These are phyloP conservation scores for Chaetodon auriga DNA, from an alignment of 2,113 vertebrate genomes.

Conservation along the genomic window DNA sequence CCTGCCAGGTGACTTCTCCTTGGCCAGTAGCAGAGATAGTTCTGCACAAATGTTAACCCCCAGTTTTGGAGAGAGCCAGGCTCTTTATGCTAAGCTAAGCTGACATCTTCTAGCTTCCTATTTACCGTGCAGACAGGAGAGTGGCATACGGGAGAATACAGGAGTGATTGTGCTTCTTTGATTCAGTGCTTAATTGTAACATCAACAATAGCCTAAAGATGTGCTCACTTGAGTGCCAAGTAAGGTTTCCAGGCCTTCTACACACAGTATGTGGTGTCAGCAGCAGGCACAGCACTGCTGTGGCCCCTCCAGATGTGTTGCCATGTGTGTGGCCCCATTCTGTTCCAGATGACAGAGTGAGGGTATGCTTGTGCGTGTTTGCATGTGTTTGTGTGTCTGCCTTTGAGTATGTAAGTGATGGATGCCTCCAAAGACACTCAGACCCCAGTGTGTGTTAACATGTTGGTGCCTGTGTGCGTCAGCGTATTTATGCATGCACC, in stretches of 20 bases:
- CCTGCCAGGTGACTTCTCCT: not conserved
- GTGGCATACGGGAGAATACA: too few relatives aligned
- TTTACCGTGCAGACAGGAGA: too few relatives aligned
- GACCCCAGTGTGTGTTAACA: not conserved
- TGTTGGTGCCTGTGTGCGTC: slow-evolving; percentile 30
- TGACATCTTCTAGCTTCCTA: not conserved
- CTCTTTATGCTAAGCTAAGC: not conserved
- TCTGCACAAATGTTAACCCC: not conserved
- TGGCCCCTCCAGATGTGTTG: slow-evolving; percentile 43
- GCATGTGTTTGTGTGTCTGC: slow-evolving; percentile 15
- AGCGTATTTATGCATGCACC: slow-evolving; percentile 37
- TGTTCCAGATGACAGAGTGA: slow-evolving; percentile 62
- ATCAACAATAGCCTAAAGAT: slow-evolving; percentile 2
- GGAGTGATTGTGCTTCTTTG: not conserved
- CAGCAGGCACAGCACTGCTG: slow-evolving; percentile 34
- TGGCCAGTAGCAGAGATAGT: not conserved
- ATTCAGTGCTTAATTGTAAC: not conserved
- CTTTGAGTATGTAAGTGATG: slow-evolving; percentile 7
- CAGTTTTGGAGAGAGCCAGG: not conserved
- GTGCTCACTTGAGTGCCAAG: slow-evolving; percentile 13
- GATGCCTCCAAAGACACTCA: not conserved
- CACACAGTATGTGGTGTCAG: slow-evolving; percentile 27
- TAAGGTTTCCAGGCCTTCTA: slow-evolving; percentile 14
- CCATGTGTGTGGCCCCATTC: slow-evolving; percentile 62
- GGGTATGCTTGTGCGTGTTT: slow-evolving; percentile 7